Evolutionary conservation across 2,113 vertebrate species (phyloP), one percentile per base, ranked within the genome.

Genomic region (Casuarius casuarius): DNA sequence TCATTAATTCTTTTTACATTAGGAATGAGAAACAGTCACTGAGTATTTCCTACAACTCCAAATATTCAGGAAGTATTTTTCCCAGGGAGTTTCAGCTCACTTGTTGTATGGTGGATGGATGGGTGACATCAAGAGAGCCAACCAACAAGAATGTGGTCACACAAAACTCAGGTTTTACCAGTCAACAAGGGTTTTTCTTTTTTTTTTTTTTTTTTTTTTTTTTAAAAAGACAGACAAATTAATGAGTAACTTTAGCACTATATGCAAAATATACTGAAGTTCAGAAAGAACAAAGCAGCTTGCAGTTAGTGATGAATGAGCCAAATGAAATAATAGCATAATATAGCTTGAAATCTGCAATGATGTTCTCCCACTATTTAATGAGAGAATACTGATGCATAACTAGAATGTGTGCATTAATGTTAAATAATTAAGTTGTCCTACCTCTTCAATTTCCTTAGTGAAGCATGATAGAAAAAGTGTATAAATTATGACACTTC

Each of bases 371-470:
- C 94, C 90, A 90, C 76, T 97, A 91, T 73, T 83, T 94, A 96
- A 96, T 92, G 91, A 87, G 52, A 97, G 77, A 97, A 92, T 84
- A 95, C 21, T 94, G 85, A 77, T 95, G 93, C 84, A 92, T 94
- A 97, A 78, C 91, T 80, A 95, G 84, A 97, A 97, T 91, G 90
- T 84, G 87, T 92, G 81, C 59, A 95, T 94, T 97, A 94, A 92
- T 75, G 74, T 97, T 93, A 97, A 97, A 97, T 90, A 98, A 97
- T 98, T 97, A 98, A 96, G 90, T 97, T 98, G 97, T 99, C 99
- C 99, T 99, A 99, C 99, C 99, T 99, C 99, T 98, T 99, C 98
- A 98, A 99, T 99, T 98, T 99, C 99, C 99, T 99, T 98, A 97
- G 98, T 98, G 98, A 99, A 98, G 99, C 99, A 99, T 99, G 98